Evolutionary conservation across 2,113 vertebrate species (phyloP).

Genomic region (Cathartes aura): DNA sequence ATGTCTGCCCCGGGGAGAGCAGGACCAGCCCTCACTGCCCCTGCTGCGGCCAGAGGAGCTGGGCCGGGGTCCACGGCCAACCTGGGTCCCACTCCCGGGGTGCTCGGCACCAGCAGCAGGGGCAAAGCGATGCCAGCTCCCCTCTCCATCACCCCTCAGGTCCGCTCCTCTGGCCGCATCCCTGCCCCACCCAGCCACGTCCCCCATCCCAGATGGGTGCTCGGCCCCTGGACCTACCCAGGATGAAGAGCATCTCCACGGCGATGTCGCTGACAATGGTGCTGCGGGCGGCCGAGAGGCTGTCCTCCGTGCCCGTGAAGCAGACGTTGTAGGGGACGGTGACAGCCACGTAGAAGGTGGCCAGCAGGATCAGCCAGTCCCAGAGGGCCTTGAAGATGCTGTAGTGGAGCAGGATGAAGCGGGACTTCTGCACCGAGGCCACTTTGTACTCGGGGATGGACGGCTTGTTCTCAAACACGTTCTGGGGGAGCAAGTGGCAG

Average conservation of each 20-base stretch:
- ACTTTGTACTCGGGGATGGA: conserved; percentile 95
- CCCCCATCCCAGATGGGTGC: accelerated
- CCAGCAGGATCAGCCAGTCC: conserved; percentile 95
- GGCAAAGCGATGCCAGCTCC: not conserved
- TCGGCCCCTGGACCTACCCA: conserved; percentile 73
- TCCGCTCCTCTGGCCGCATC: accelerated
- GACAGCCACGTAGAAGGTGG: conserved; percentile 94
- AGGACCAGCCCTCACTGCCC: not conserved
- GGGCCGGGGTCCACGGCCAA: not conserved
- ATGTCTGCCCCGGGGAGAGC: conserved; percentile 80
- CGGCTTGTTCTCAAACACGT: conserved; percentile 88
- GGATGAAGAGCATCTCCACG: conserved; percentile 96
- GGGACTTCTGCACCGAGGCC: conserved; percentile 91
- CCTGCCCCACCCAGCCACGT: not conserved
- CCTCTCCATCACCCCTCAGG: not conserved
- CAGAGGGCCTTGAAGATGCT: conserved; percentile 94
- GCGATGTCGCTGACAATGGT: conserved; percentile 92
- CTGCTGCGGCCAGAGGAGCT: accelerated
- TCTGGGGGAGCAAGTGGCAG: conserved; percentile 68
- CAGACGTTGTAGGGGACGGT: conserved; percentile 96
- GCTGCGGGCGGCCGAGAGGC: conserved; percentile 80
- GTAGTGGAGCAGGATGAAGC: conserved; percentile 95
- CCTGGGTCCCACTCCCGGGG: accelerated
- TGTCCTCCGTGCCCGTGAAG: conserved; percentile 86
- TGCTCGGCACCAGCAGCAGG: not conserved